Evolutionary conservation across 2,888 invertebrate species (phyloP), one percentile per base, ranked within the genome.

Genomic region (Helleia helle): DNA sequence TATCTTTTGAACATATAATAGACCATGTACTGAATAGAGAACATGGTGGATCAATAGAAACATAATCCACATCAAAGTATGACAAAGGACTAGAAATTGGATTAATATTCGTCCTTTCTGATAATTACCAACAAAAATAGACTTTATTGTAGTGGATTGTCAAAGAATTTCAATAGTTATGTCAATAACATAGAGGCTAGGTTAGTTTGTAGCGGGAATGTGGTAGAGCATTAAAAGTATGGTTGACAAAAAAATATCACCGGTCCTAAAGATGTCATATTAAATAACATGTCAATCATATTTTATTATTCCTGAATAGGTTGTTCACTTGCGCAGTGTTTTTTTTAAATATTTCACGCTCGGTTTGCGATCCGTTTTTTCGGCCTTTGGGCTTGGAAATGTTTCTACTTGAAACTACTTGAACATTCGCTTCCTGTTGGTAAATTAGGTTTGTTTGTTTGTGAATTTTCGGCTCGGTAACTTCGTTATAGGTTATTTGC

Each of bases 201-300:
- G 52, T 46, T 58, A 4, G 3, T 12, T 34, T 49, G 1, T 2
- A 3, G 1, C 26, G 25, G 27, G n/a, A 42, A 44, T 45, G 44
- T 42, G 28, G 26, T 48, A 49, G 26, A 7, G 36, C 17, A 41
- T 38, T 43, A 47, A 46, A 47, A 44, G 41, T 55, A 57, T 59
- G 56, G 60, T 74, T 71, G 81, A 80, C 80, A 81, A 83, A 83
- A 84, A 84, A 84, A 83, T 80, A 84, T 81, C 84, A 81, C 80
- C 76, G 81, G 70, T 62, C 70, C 62, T 72, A 73, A 72, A 77
- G 72, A 83, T 84, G 84, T 84, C 84, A 84, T 83, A 83, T 84
- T 84, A 84, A 80, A 72, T 72, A 84, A 84, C 72, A 79, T 79
- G 84, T 83, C 84, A 81, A 84, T 84, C 83, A 84, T 83, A 83